Conservation (phyloP, 2,888 invertebrate species). For the Caenorhabditis virilis region DNA sequence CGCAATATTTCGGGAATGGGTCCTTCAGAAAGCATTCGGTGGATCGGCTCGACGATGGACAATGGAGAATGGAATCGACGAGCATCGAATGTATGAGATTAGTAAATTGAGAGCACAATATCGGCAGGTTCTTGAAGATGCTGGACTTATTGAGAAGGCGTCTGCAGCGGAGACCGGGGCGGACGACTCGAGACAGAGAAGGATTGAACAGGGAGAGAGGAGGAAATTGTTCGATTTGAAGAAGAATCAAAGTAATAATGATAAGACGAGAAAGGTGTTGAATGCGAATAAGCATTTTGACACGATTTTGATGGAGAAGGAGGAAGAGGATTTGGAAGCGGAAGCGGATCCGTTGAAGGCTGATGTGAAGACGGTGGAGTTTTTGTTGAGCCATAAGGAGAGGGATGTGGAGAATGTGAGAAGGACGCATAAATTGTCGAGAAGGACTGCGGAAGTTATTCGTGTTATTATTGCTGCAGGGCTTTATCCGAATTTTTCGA, state of each 20-base stretch:
- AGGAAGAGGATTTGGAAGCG: conserved; percentile 46
- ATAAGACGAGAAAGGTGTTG: conserved; percentile 75
- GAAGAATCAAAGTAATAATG: conserved; percentile 69
- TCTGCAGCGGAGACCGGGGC: conserved; percentile 46
- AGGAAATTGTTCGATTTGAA: conserved; percentile 84
- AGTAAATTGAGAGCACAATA: conserved; percentile 86
- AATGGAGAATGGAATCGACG: conserved; percentile 85
- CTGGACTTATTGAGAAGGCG: conserved; percentile 57
- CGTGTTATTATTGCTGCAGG: conserved; percentile 82
- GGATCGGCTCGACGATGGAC: conserved; percentile 79
- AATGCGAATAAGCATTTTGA: conserved; percentile 67
- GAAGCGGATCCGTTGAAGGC: conserved; percentile 49
- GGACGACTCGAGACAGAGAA: conserved; percentile 55
- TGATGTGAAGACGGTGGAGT: conserved; percentile 56
- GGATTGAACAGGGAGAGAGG: conserved; percentile 83
- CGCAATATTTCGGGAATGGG: conserved; percentile 74
- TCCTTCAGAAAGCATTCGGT: conserved; percentile 69
- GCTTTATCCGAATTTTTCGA: conserved; percentile 90
- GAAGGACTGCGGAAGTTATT: conserved; percentile 48
- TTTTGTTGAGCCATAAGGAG: conserved; percentile 49
- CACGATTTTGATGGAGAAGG: conserved; percentile 51
- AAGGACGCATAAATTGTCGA: conserved; percentile 41
- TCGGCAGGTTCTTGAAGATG: conserved; percentile 62
- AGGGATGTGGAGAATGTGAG: conserved; percentile 46
- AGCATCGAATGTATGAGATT: conserved; percentile 94